A percentile compares a stretch with the other conserved stretches of the same genome.
Conservation (phyloP, 1,140 invertebrate species). For the Lasioglossum albipes region DNA sequence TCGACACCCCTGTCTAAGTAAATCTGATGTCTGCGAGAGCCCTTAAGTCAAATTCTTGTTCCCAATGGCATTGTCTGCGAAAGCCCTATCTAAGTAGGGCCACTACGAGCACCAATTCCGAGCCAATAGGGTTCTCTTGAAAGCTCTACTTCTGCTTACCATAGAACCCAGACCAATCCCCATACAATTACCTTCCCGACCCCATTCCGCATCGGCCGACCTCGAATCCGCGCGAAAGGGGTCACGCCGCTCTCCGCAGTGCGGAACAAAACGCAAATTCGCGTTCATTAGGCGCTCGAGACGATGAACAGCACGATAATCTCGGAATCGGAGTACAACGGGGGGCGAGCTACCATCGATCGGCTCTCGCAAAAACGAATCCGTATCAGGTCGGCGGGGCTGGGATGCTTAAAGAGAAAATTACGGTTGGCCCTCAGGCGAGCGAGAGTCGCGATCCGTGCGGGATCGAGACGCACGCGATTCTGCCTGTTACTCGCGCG, state of each 20-base stretch:
- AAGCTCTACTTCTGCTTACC: too few species aligned
- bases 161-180: too few species aligned
- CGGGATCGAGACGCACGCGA: background rate
- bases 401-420: background rate
- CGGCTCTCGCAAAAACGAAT: background rate
- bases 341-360: background rate
- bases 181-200: too few species aligned
- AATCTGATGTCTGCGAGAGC: too few species aligned
- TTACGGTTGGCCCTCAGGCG: background rate
- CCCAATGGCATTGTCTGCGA: too few species aligned
- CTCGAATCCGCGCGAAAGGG: background rate
- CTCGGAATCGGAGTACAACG: background rate
- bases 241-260: background rate
- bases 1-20: too few species aligned
- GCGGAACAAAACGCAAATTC: conserved; percentile 5
- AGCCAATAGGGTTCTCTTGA: too few species aligned
- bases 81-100: too few species aligned
- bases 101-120: too few species aligned
- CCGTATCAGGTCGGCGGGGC: background rate
- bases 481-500: background rate
- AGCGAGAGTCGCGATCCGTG: background rate
- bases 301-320: background rate
- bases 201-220: background rate
- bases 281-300: too few species aligned
- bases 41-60: too few species aligned